Percentiles rank a stretch among this genome's conserved stretches.
phyloP scores from a whole-genome alignment of 2,797 vertebrate genomes.

The Sebastes trivittatus region DNA sequence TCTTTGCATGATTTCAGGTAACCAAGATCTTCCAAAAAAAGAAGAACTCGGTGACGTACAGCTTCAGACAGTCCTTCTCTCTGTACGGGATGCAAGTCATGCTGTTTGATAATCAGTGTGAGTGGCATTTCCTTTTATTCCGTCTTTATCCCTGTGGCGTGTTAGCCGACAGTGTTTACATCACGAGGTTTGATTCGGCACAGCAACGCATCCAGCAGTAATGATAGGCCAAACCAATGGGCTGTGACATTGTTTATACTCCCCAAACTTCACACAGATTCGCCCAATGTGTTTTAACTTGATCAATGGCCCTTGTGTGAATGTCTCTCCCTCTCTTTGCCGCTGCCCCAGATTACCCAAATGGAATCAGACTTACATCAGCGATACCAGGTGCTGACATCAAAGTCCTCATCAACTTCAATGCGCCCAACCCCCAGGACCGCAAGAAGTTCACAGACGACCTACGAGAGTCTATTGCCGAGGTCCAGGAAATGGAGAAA shows the following conservation, averaged over 20 bases:
- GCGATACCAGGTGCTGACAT: conserved; percentile 95
- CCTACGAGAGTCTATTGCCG: conserved; percentile 94
- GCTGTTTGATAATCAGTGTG: conserved; percentile 98
- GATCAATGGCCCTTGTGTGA: conserved; percentile 40
- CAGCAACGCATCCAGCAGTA: conserved; percentile 13
- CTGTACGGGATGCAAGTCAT: conserved; percentile 98
- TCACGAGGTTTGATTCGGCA: conserved; percentile 27
- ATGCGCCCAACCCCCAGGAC: conserved; percentile 98
- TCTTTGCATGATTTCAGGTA: conserved; percentile 82
- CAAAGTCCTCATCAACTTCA: conserved; percentile 98
- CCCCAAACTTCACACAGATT: conserved; percentile 41
- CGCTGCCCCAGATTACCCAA: conserved; percentile 90
- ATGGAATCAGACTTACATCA: conserved; percentile 95
- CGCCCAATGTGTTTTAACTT: conserved; percentile 23
- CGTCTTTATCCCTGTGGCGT: not conserved
- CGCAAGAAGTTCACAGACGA: conserved; percentile 98
- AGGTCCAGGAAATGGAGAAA: conserved; percentile 99
- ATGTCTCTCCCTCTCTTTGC: conserved; percentile 41
- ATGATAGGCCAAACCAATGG: conserved; percentile 11
- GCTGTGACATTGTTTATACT: conserved; percentile 51
- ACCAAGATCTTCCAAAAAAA: conserved; percentile 99
- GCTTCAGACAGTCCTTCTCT: conserved; percentile 97
- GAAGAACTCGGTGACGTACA: conserved; percentile 99
- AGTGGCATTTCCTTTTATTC: conserved; percentile 65
- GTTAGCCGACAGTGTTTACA: conserved; percentile 49